Evolutionary conservation across 1,140 invertebrate species (phyloP).

Genomic region (Lucilia sericata): DNA sequence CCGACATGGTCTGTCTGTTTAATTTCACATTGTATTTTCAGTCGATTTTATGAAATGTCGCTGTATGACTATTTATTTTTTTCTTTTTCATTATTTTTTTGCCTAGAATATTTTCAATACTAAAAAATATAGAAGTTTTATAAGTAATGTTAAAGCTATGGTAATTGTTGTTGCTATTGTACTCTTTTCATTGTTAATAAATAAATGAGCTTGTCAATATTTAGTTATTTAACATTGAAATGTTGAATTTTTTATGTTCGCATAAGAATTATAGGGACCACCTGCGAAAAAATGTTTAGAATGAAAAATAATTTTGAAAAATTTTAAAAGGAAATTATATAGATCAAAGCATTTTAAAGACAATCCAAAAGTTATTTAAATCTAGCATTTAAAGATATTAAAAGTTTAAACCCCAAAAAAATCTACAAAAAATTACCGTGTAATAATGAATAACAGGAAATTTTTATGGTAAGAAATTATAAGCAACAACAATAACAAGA

Average conservation of each 20-base stretch:
- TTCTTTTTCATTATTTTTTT: neutral
- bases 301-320: neutral
- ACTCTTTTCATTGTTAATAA: neutral
- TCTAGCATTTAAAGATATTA: too few relatives aligned
- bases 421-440: too few relatives aligned
- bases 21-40: constrained; percentile 2
- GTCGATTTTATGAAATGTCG: neutral
- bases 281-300: constrained; percentile 22
- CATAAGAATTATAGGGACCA: constrained; percentile 29
- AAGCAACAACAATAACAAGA: too few relatives aligned
- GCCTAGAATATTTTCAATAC: neutral
- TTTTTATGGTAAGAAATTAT: neutral
- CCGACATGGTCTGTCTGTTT: constrained; percentile 51
- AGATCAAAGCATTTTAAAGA: neutral
- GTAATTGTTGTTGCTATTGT: neutral
- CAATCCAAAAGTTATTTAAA: neutral
- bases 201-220: constrained; percentile 50
- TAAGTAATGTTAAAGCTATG: neutral
- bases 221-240: constrained; percentile 31
- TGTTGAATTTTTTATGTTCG: neutral
- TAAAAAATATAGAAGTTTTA: neutral
- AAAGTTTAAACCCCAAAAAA: too few relatives aligned
- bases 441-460: neutral
- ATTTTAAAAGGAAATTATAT: neutral
- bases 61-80: neutral